Conservation (phyloP, 2,888 invertebrate species). For the Heliconius sara region DNA sequence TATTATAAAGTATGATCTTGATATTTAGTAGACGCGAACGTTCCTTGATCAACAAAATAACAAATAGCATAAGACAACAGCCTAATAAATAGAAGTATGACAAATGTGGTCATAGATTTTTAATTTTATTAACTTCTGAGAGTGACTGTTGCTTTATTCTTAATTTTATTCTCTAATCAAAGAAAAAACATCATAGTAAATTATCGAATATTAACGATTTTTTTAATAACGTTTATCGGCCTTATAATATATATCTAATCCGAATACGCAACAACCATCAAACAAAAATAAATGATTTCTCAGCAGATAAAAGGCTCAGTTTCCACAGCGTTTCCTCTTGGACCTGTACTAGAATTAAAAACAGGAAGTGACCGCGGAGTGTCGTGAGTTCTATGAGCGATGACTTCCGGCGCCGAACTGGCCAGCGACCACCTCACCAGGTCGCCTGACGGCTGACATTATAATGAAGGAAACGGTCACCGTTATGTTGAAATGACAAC, state of each 20-base stretch:
- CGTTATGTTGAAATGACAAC: constrained; percentile 47
- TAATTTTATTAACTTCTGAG: no score
- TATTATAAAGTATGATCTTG: no score
- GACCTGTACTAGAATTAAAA: constrained; percentile 51
- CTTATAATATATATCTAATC: background rate
- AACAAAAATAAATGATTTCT: constrained; percentile 16
- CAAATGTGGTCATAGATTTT: no score
- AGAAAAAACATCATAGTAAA: background rate
- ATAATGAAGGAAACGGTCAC: constrained; percentile 49
- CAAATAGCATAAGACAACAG: no score
- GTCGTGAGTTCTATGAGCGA: constrained; percentile 66
- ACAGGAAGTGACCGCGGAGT: constrained; percentile 71
- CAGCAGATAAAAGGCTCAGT: constrained; percentile 27
- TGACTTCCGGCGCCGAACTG: constrained; percentile 65
- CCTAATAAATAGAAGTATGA: no score
- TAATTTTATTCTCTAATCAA: background rate
- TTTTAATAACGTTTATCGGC: background rate
- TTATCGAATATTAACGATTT: background rate
- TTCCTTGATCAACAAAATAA: no score
- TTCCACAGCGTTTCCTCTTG: constrained; percentile 44
- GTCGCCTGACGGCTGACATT: constrained; percentile 52
- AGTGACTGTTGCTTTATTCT: background rate
- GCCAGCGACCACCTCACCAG: constrained; percentile 46
- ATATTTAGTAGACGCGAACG: no score
- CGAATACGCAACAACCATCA: background rate